These are phyloP conservation scores for Neostethus bicornis DNA, from an alignment of 2,797 vertebrate genomes.

Conservation along the genomic window DNA sequence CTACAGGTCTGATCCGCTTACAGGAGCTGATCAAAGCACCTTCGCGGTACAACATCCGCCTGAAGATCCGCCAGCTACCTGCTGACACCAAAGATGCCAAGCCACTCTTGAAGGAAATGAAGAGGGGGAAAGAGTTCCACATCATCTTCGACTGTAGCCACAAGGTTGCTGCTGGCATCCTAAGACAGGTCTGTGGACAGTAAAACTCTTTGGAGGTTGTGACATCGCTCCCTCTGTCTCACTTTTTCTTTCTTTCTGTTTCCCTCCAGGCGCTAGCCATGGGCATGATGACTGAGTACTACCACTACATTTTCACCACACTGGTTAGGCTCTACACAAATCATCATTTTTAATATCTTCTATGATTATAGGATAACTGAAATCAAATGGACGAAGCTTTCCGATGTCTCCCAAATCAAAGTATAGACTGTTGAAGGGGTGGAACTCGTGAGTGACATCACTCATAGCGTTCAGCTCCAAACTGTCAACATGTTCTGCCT, in stretches of 20 bases:
- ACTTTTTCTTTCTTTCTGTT: slow-evolving; percentile 38
- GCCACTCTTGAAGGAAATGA: slow-evolving; percentile 97
- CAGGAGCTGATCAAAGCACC: slow-evolving; percentile 98
- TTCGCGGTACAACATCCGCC: slow-evolving; percentile 94
- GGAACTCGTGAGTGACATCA: no score
- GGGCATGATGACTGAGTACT: slow-evolving; percentile 99
- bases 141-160: slow-evolving; percentile 98
- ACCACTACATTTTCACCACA: slow-evolving; percentile 99
- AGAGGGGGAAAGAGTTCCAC: slow-evolving; percentile 96
- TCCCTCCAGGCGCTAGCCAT: slow-evolving; percentile 98
- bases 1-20: slow-evolving; percentile 92
- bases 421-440: no score
- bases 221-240: slow-evolving; percentile 30
- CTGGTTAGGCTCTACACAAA: slow-evolving; percentile 84
- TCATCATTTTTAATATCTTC: no score
- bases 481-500: no score
- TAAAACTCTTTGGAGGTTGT: no score
- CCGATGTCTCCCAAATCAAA: no score
- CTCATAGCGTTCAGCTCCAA: no score
- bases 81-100: slow-evolving; percentile 95
- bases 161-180: slow-evolving; percentile 95
- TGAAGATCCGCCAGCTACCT: slow-evolving; percentile 96
- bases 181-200: slow-evolving; percentile 90
- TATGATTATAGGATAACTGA: no score
- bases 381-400: no score